Evolutionary conservation across 2,888 invertebrate genomes (phyloP).

Genomic region (Tipula confusa): DNA sequence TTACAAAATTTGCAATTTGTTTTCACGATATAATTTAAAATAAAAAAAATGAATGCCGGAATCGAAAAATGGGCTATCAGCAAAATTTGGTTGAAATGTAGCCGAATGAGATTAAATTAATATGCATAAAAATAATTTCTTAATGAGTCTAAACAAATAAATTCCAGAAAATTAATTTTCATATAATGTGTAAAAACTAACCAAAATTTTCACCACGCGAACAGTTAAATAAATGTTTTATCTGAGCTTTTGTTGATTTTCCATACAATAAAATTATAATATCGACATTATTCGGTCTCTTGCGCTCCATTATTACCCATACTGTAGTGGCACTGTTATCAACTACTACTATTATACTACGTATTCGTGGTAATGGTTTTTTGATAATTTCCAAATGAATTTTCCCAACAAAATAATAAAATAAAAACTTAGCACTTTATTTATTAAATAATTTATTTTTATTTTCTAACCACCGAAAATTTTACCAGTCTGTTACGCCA

Average conservation of each 20-base stretch:
- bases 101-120: neutral
- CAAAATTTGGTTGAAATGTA: neutral
- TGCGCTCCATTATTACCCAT: neutral
- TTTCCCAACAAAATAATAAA: neutral
- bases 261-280: neutral
- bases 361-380: neutral
- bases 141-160: too few species aligned
- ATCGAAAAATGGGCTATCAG: neutral
- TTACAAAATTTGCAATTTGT: neutral
- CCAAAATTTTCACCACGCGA: neutral
- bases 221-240: neutral
- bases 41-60: neutral
- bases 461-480: neutral
- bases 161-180: neutral
- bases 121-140: too few species aligned
- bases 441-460: neutral
- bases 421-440: neutral
- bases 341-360: neutral
- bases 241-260: constrained; percentile 13
- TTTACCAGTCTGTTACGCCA: constrained; percentile 6
- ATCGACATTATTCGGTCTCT: neutral
- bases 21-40: neutral
- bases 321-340: too few species aligned
- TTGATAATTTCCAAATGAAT: neutral
- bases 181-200: neutral